Percentiles rank a stretch among this genome's conserved stretches.
Conservation (phyloP, 2,113 vertebrate genomes). For the Gracilinanus agilis region DNA sequence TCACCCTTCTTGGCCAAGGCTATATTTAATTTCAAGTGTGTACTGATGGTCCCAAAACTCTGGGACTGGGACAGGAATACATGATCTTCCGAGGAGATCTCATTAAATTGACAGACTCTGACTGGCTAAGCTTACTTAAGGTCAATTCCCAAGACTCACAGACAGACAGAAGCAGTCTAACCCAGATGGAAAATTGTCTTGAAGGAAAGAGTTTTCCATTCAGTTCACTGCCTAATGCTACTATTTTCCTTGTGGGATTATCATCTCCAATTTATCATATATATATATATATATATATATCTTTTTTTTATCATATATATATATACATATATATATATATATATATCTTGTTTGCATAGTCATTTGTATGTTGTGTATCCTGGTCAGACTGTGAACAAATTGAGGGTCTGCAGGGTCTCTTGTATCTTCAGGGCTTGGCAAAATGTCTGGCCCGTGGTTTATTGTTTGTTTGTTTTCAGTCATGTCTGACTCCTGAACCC, state of each 20-base stretch:
- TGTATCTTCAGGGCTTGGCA: background rate
- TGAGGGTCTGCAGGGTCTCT: background rate
- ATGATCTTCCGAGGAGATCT: background rate
- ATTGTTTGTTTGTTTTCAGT: no score
- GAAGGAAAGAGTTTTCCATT: background rate
- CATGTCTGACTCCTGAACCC: no score
- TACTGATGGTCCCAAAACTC: constrained; percentile 14
- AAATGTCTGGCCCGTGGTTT: no score
- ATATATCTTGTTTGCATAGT: background rate
- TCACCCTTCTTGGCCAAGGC: constrained; percentile 42
- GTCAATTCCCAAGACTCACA: background rate
- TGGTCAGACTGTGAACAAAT: background rate
- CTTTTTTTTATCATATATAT: no score
- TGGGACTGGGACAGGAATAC: background rate
- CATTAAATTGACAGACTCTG: background rate
- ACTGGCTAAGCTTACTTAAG: background rate
- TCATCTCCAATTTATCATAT: background rate
- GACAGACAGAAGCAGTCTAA: background rate
- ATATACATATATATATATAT: background rate
- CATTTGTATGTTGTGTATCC: background rate
- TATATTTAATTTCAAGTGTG: constrained; percentile 50
- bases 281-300: background rate
- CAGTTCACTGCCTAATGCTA: background rate
- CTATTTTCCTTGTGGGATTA: background rate
- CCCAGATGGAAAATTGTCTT: background rate